Evolutionary conservation across 2,797 vertebrate genomes (phyloP).

Genomic region (Coluber constrictor): DNA sequence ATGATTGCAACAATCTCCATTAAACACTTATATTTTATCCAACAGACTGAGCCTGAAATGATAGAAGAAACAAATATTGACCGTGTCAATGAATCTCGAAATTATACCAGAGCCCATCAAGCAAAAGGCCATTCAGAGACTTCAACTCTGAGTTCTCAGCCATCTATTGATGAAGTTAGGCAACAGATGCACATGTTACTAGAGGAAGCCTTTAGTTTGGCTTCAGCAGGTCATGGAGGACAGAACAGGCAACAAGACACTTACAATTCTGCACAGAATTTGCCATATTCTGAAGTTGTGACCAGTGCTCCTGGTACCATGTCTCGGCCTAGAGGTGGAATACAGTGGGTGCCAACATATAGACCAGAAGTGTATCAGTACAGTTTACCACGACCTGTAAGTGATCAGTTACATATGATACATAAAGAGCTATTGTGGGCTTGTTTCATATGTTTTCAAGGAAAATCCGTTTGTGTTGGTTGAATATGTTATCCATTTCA

Average conservation of each 20-base stretch:
- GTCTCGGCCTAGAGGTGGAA: constrained; percentile 79
- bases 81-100: constrained; percentile 77
- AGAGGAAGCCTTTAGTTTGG: constrained; percentile 97
- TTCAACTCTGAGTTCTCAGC: constrained; percentile 97
- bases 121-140: constrained; percentile 95
- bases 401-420: constrained; percentile 53
- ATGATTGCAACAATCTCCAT: not conserved
- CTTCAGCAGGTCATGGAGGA: constrained; percentile 87
- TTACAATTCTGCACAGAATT: constrained; percentile 81
- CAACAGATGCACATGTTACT: constrained; percentile 98
- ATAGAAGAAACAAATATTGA: constrained; percentile 98
- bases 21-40: constrained; percentile 44
- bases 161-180: constrained; percentile 96
- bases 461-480: not conserved
- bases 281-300: constrained; percentile 90
- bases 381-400: constrained; percentile 91
- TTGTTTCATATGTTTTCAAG: not conserved
- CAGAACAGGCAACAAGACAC: constrained; percentile 81
- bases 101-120: constrained; percentile 81
- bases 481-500: not conserved
- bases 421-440: not conserved
- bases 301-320: constrained; percentile 94
- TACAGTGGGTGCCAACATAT: constrained; percentile 95
- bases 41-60: constrained; percentile 92
- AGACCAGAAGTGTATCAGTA: constrained; percentile 90